These are phyloP conservation scores for Rhagoletis pomonella DNA, from an alignment of 1,140 invertebrate genomes.

Conservation along the genomic window DNA sequence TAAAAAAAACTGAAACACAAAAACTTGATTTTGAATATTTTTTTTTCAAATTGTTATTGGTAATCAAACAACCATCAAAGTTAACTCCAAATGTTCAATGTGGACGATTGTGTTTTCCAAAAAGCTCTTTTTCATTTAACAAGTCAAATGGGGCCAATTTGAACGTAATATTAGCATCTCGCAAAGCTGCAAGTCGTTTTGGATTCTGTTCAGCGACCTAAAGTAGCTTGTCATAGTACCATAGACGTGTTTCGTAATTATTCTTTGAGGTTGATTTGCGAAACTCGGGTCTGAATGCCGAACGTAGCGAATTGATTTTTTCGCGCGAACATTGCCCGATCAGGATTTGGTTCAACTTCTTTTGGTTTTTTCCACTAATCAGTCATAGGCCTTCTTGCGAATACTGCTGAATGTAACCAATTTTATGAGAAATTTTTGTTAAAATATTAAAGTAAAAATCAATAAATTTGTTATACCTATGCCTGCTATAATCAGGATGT, in stretches of 20 bases:
- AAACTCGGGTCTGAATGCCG: constrained; percentile 69
- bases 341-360: constrained; percentile 72
- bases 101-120: too few species aligned
- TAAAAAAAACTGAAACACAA: too few species aligned
- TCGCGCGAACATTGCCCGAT: constrained; percentile 70
- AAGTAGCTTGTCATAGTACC: constrained; percentile 72
- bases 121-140: too few species aligned
- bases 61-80: too few species aligned
- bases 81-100: too few species aligned
- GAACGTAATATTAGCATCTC: constrained; percentile 29
- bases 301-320: constrained; percentile 72
- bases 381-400: constrained; percentile 69
- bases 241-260: constrained; percentile 70
- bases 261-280: constrained; percentile 66
- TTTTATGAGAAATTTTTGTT: neutral
- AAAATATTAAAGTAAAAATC: too few species aligned
- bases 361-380: constrained; percentile 71
- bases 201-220: constrained; percentile 72
- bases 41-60: too few species aligned
- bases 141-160: too few species aligned
- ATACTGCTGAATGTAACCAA: neutral
- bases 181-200: constrained; percentile 59
- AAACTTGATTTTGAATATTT: too few species aligned
- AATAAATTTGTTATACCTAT: constrained; percentile 52
- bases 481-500: constrained; percentile 72